Base-by-base conservation (phyloP, 1,140 invertebrate genomes). In the Pachypeltis micranthus region DNA sequence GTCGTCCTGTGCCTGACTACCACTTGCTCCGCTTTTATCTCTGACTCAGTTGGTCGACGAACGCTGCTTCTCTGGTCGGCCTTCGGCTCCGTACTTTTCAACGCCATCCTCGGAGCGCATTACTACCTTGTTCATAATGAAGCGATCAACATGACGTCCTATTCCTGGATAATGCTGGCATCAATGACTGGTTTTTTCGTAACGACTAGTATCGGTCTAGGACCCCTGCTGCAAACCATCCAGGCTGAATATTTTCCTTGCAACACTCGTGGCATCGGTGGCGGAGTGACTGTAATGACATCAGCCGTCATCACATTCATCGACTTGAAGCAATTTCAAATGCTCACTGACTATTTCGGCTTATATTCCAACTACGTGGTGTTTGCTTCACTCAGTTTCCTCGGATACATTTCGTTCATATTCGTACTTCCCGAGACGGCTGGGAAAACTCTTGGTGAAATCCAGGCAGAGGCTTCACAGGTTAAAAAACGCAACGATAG, bases 211-310 rank as follows among this genome's bases (percentile, higher is more conserved):
- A 70, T 77, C 25, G 73, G 75, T 0, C 63, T 78, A 1, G 76
- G 76, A 68, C 74, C 76, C 4, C 65, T 77, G 14, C 71, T 75
- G 0, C 67, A 73, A 14, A 75, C 75, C 4, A 75, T 78, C 47
- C 70, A 76, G 34, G 74, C 76, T 1, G 77, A 78, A 68, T 71
- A 77, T 39, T 78, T 78, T 56, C 67, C 74, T 0, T 72, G 74
- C n/a, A 76, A 76, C 55, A 73, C 77, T 24, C 77, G 77, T 67
- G 74, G 73, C 14, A 65, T 74, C 2, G 76, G 76, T 7, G 74
- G 74, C 0, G 72, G 75, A 14, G 70, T 73, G 51, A 72, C 70
- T 12, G 72, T 75, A 2, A 67, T 78, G 1, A 75, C 73, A 57
- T 74, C 74, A 31, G 72, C 76, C 12, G 27, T 76, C 4, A 47